Evolutionary conservation across 2,888 invertebrate species (phyloP).

Genomic region (Synanthedon andrenaeformis): DNA sequence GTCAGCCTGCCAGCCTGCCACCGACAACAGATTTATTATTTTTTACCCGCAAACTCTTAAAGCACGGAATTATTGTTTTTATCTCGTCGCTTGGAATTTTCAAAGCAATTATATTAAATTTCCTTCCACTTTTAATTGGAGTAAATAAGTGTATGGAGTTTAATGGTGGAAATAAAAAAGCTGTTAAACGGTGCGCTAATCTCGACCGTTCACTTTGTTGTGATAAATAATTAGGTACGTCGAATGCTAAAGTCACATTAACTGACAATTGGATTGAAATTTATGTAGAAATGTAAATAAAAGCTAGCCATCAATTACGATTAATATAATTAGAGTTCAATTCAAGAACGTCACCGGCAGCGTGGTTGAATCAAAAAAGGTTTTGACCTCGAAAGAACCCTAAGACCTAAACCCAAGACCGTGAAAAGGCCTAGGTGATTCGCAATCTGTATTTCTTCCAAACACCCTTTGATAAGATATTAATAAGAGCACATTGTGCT

Average conservation of each 20-base stretch:
- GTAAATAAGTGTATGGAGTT: constrained; percentile 26
- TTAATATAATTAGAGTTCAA: too few relatives aligned
- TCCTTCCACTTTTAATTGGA: constrained; percentile 62
- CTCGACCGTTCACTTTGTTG: not conserved
- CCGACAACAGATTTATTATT: constrained; percentile 62
- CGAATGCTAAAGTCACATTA: not conserved
- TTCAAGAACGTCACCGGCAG: too few relatives aligned
- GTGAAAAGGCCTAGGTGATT: too few relatives aligned
- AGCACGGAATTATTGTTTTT: constrained; percentile 69
- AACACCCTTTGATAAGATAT: too few relatives aligned
- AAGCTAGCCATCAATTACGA: too few relatives aligned
- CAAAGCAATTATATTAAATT: constrained; percentile 65
- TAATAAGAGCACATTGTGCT: too few relatives aligned
- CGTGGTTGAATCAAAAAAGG: too few relatives aligned
- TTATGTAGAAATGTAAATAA: too few relatives aligned
- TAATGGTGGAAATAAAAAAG: constrained; percentile 33
- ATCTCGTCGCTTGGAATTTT: constrained; percentile 62
- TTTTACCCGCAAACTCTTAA: constrained; percentile 58
- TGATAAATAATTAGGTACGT: not conserved
- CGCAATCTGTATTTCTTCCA: too few relatives aligned
- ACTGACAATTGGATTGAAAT: too few relatives aligned
- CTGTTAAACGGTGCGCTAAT: constrained; percentile 20
- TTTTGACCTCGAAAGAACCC: too few relatives aligned
- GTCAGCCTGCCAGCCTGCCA: constrained; percentile 41
- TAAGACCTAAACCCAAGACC: too few relatives aligned